Conservation (phyloP, 2,888 invertebrate genomes). For the Caenorhabditis imperialis region DNA sequence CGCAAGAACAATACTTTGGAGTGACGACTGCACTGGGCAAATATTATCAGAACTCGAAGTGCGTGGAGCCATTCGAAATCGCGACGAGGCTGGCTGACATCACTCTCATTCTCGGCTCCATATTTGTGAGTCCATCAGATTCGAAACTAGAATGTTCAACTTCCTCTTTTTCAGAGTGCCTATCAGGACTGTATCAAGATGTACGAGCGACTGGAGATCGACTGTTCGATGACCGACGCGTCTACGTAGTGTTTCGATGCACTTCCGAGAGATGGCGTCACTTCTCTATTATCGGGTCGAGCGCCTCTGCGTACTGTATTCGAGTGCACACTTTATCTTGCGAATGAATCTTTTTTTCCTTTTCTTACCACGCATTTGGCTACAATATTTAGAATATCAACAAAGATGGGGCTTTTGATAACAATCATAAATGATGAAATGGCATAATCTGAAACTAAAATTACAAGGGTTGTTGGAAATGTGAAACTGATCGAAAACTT, state of each 20-base stretch:
- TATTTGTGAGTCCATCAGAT: slow-evolving; percentile 22
- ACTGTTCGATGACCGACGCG: neutral
- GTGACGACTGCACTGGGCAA: slow-evolving; percentile 30
- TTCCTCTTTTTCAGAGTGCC: slow-evolving; percentile 1
- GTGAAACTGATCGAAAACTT: too few species aligned
- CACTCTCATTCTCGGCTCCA: slow-evolving; percentile 31
- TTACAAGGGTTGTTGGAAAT: too few species aligned
- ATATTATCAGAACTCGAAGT: slow-evolving; percentile 13
- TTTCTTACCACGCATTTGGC: too few species aligned
- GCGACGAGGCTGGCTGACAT: slow-evolving; percentile 39
- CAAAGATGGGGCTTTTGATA: too few species aligned
- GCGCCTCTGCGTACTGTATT: neutral
- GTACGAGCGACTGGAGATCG: neutral
- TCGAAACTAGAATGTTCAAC: neutral
- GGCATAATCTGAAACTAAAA: too few species aligned
- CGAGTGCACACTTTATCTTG: too few species aligned
- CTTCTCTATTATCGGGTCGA: neutral
- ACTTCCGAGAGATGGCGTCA: too few species aligned
- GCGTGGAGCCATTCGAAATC: slow-evolving; percentile 4
- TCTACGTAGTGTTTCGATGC: too few species aligned
- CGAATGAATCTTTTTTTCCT: too few species aligned
- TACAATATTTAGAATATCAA: too few species aligned
- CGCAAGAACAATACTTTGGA: slow-evolving; percentile 37
- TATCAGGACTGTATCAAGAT: neutral
- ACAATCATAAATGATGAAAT: too few species aligned